phyloP scores from a whole-genome alignment of 2,888 invertebrate genomes.

The Cephus spinipes region DNA sequence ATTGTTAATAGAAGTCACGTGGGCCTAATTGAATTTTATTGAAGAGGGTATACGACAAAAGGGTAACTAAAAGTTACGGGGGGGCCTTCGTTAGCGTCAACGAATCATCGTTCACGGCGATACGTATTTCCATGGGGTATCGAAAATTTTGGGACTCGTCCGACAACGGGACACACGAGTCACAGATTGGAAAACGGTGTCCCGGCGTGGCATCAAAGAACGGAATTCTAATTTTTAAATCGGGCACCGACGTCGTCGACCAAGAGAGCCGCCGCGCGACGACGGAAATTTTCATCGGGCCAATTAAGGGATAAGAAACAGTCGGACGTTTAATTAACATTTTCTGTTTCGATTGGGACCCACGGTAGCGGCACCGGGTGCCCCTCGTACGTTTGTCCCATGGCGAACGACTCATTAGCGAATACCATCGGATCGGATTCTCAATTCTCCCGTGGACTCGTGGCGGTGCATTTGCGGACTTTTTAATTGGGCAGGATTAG shows the following conservation, averaged over 20 bases:
- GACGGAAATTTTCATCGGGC: slow-evolving; percentile 47
- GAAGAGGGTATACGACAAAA: background rate
- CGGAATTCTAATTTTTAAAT: background rate
- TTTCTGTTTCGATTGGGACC: slow-evolving; percentile 59
- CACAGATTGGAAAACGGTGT: background rate
- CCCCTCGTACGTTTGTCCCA: slow-evolving; percentile 24
- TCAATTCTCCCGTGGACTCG: slow-evolving; percentile 38
- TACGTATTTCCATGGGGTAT: background rate
- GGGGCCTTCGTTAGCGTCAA: background rate
- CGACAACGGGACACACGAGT: background rate
- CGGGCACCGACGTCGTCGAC: background rate
- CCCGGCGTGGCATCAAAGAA: slow-evolving; percentile 1
- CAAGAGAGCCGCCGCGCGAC: background rate
- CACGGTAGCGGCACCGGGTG: slow-evolving; percentile 8
- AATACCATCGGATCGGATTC: slow-evolving; percentile 62
- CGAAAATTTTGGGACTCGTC: background rate
- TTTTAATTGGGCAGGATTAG: slow-evolving; percentile 66
- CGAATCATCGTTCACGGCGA: background rate
- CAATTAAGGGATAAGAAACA: slow-evolving; percentile 56
- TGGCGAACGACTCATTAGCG: slow-evolving; percentile 60
- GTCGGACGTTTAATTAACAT: slow-evolving; percentile 62
- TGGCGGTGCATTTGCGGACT: slow-evolving; percentile 52
- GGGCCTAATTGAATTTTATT: background rate
- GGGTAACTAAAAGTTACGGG: background rate
- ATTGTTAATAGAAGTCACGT: background rate